Percentiles rank a stretch among this genome's conserved stretches.
Conservation (phyloP, 2,113 vertebrate species). For the Morphnarchus princeps region DNA sequence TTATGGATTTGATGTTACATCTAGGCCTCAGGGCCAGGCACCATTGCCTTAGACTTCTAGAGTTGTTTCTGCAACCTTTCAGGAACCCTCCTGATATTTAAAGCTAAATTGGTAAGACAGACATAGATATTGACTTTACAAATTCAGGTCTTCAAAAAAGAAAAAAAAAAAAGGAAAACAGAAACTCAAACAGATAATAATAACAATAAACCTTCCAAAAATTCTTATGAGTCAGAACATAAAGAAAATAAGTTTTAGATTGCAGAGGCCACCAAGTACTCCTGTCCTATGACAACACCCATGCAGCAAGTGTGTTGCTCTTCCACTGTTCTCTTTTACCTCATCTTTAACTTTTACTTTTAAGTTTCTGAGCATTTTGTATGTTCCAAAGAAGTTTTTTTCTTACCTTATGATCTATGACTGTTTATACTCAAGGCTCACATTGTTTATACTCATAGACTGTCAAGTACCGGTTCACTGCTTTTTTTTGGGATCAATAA, state of each 20-base stretch:
- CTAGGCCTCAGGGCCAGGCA: constrained; percentile 32
- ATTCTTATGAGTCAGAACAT: constrained; percentile 3
- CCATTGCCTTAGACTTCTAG: constrained; percentile 32
- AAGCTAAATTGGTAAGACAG: constrained; percentile 56
- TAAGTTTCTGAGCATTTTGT: neutral
- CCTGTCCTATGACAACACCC: neutral
- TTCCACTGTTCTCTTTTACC: neutral
- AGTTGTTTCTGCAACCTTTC: constrained; percentile 44
- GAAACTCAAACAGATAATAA: neutral
- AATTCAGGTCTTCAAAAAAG: neutral
- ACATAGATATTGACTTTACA: neutral
- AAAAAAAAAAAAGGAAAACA: neutral
- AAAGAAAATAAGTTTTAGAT: constrained; percentile 24
- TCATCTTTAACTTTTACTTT: neutral
- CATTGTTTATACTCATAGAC: neutral
- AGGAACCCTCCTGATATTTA: constrained; percentile 40
- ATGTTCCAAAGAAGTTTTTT: neutral
- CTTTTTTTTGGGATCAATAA: neutral
- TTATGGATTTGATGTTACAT: constrained; percentile 17
- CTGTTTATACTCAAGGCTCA: constrained; percentile 34
- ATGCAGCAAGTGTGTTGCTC: neutral
- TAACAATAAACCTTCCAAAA: neutral
- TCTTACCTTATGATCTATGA: constrained; percentile 48
- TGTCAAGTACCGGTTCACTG: constrained; percentile 21
- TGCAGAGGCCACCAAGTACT: constrained; percentile 45